Base-by-base conservation (phyloP, 2,888 invertebrate genomes). In the Julus scanicus region DNA sequence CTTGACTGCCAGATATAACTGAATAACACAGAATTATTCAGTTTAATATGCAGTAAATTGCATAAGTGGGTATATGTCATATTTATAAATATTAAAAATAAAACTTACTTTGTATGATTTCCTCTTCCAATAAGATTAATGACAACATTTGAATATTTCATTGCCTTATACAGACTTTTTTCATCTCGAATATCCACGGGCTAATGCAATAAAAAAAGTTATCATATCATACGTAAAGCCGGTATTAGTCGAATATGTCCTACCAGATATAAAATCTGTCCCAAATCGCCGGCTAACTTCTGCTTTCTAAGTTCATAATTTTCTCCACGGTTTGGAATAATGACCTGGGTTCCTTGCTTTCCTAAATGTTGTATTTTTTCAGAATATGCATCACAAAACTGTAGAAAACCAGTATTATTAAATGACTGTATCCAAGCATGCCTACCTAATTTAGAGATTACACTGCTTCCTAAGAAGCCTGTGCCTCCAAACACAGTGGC, bases 401-500 rank as follows among this genome's bases (percentile, higher is more conserved):
- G 9, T 5, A 17, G n/a, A 5, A 15, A 17, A 53, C 53, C n/a
- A 1, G 5, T 84, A 29, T n/a, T 84, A 84, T 2, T 2, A 15
- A 29, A 84, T 5, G 57, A 17, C n/a, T n/a, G 57, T n/a, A 17
- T 57, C 17, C 17, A 48, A 17, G n/a, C n/a, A 29, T 5, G 94
- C 93, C 96, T 97, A 91, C 98, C 99, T 88, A 99, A 93, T 91
- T 95, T 95, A 92, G 98, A 98, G 92, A 96, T 95, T 20, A 99
- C 94, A 93, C 96, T 95, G 90, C 95, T 94, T 0, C 99, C 99
- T 0, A 99, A 93, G 91, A 97, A 97, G 1, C 99, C 99, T 57
- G 95, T 95, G 88, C 95, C 95, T 87, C 99, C 99, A 92, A 99
- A 99, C 0, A 99, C 96, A n/a, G 99, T 99, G n/a, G 97, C 98